phyloP scores from a whole-genome alignment of 2,888 invertebrate species.

The Operophtera brumata region DNA sequence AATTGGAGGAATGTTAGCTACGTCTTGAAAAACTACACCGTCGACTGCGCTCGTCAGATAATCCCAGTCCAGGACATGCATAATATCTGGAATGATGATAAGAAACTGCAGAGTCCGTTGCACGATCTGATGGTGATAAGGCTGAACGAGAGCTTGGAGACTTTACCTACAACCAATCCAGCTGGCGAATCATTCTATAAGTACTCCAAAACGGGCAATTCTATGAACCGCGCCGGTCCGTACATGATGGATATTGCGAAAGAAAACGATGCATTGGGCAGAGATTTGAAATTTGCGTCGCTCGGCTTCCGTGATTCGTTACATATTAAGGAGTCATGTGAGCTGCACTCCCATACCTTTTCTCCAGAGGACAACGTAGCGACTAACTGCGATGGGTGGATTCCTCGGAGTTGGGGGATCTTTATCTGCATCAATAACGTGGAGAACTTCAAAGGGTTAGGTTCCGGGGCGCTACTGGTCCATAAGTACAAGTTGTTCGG shows the following conservation, averaged over 20 bases:
- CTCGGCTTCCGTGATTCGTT: background rate
- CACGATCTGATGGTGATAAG: constrained; percentile 21
- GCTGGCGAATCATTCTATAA: background rate
- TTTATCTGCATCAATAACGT: constrained; percentile 18
- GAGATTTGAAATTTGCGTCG: constrained; percentile 9
- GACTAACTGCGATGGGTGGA: constrained; percentile 14
- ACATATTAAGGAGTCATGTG: constrained; percentile 1
- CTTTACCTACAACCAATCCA: background rate
- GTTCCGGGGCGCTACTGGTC: constrained; percentile 18
- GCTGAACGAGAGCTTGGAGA: background rate
- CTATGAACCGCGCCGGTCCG: background rate
- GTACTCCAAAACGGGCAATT: background rate
- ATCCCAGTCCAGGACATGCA: background rate
- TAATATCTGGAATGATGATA: constrained; percentile 1
- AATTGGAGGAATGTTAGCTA: background rate
- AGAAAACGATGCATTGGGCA: background rate
- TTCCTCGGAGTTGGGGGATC: constrained; percentile 24
- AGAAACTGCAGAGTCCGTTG: constrained; percentile 11
- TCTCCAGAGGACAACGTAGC: constrained; percentile 8
- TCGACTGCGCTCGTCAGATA: constrained; percentile 14
- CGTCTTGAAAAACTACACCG: background rate
- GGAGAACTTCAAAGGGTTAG: constrained; percentile 9
- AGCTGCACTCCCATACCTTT: constrained; percentile 3
- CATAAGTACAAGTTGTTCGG: constrained; percentile 4
- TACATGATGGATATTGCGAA: background rate